Conservation (phyloP, 2,113 vertebrate species). For the Acinonyx jubatus region DNA sequence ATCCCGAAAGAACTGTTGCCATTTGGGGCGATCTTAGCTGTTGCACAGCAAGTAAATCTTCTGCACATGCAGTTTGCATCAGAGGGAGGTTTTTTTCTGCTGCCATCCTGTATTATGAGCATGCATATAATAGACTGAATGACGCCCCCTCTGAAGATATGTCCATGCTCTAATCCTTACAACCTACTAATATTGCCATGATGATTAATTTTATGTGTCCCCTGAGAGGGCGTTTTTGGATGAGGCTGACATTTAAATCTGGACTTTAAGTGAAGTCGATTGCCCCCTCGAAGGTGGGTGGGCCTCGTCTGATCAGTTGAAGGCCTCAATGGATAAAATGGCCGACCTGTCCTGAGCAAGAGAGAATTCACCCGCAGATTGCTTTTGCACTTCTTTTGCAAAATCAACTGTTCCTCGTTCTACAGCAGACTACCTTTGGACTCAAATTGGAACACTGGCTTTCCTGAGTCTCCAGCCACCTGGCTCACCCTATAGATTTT, state of each 20-base stretch:
- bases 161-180: neutral
- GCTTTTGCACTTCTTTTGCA: neutral
- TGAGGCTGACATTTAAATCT: neutral
- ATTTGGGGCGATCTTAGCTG: neutral
- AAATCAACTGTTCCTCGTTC: neutral
- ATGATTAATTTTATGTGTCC: neutral
- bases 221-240: neutral
- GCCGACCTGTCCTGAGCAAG: neutral
- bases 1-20: neutral
- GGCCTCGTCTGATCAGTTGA: neutral
- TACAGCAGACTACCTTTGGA: neutral
- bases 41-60: neutral
- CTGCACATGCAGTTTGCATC: neutral
- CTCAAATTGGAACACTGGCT: neutral
- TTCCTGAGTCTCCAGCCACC: neutral
- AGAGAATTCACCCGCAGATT: neutral
- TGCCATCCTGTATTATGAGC: neutral
- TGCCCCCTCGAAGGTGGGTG: neutral
- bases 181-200: neutral
- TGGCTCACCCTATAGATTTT: neutral
- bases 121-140: neutral
- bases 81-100: neutral
- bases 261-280: neutral
- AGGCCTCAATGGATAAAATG: neutral
- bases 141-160: neutral